Evolutionary conservation across 2,113 vertebrate species (phyloP).

Genomic region (Desmodus rotundus): DNA sequence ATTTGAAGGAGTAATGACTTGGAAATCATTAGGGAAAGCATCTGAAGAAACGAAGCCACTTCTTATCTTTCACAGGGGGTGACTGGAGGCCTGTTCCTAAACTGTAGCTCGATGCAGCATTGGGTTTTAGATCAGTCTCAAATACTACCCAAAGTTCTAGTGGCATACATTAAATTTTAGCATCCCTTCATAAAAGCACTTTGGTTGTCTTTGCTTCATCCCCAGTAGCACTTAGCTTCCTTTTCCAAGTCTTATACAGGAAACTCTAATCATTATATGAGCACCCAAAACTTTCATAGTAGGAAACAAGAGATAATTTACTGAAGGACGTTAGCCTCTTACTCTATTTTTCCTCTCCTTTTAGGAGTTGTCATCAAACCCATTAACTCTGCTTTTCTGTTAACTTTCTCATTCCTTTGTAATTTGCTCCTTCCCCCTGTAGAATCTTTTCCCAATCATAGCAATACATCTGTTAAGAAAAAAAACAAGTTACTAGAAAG

Average conservation of each 20-base stretch:
- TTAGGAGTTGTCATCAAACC: background rate
- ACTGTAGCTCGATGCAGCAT: background rate
- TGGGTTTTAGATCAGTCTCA: background rate
- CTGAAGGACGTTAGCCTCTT: background rate
- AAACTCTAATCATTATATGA: background rate
- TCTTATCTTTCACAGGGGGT: background rate
- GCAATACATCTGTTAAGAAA: conserved; percentile 23
- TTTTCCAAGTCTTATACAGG: background rate
- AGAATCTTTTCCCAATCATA: background rate
- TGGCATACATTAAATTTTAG: background rate
- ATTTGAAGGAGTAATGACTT: background rate
- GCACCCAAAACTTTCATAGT: background rate
- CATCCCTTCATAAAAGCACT: background rate
- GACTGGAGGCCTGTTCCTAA: background rate
- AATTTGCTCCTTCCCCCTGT: background rate
- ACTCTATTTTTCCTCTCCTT: background rate
- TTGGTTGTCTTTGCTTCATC: background rate
- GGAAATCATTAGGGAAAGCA: background rate
- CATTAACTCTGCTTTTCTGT: background rate
- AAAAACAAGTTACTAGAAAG: background rate
- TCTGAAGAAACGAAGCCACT: background rate
- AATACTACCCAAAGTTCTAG: background rate
- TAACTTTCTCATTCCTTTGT: background rate
- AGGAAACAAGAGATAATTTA: background rate
- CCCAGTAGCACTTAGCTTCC: background rate